A percentile compares a stretch with the other conserved stretches of the same genome.
These are phyloP conservation scores for Micoletzkya japonica DNA, from an alignment of 2,888 invertebrate species.

Conservation along the genomic window DNA sequence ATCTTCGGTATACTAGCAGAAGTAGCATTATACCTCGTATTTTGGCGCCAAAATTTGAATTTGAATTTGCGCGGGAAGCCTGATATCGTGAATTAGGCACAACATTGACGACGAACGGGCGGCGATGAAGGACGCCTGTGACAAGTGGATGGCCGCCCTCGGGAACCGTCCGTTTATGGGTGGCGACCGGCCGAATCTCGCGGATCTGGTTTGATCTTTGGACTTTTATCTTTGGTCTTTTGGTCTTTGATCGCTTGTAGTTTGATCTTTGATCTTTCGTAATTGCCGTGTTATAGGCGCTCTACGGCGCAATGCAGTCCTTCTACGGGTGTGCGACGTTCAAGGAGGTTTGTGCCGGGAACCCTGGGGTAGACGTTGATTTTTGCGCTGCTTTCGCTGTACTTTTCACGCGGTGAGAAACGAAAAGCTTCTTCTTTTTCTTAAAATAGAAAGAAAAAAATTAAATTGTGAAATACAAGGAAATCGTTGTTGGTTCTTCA, in stretches of 20 bases:
- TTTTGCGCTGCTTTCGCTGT: background rate
- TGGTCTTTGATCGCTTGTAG: background rate
- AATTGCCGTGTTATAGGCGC: conserved; percentile 34
- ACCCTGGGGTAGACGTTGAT: too few species aligned
- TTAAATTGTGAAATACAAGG: too few species aligned
- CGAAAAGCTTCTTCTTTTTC: too few species aligned
- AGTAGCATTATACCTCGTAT: too few species aligned
- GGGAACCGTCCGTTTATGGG: conserved; percentile 80
- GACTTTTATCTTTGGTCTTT: background rate
- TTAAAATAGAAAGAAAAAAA: too few species aligned
- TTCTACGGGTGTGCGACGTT: conserved; percentile 59
- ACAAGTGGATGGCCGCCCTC: conserved; percentile 78
- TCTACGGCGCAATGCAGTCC: conserved; percentile 61
- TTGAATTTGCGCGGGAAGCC: too few species aligned
- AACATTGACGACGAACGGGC: conserved; percentile 82
- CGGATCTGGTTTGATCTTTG: conserved; percentile 75
- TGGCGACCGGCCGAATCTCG: conserved; percentile 82
- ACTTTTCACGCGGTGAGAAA: too few species aligned
- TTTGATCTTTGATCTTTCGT: too few species aligned
- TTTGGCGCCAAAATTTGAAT: too few species aligned
- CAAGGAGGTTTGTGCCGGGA: conserved; percentile 57
- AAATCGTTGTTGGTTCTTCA: too few species aligned
- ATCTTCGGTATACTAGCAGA: too few species aligned
- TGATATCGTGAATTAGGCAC: too few species aligned
- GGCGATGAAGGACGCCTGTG: conserved; percentile 86